phyloP scores from a whole-genome alignment of 2,888 invertebrate genomes.

The Phengaris alcon region DNA sequence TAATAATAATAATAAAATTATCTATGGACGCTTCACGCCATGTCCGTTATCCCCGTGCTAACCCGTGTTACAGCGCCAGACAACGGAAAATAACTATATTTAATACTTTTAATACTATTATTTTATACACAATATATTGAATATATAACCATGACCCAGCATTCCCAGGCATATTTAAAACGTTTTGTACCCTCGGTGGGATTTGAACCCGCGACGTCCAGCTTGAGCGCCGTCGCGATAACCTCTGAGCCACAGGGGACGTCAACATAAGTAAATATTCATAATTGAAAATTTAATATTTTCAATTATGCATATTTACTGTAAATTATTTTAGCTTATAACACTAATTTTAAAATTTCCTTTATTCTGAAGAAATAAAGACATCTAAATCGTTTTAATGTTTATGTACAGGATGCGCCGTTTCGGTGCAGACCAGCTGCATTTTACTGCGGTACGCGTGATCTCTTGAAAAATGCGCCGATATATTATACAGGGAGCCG shows the following conservation, averaged over 20 bases:
- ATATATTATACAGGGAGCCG: slow-evolving; percentile 31
- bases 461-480: slow-evolving; percentile 42
- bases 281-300: not conserved
- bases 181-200: too few species aligned
- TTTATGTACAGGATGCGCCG: slow-evolving; percentile 32
- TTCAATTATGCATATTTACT: not conserved
- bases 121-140: too few species aligned
- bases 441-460: slow-evolving; percentile 54
- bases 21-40: too few species aligned
- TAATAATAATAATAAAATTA: too few species aligned
- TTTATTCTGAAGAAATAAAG: not conserved
- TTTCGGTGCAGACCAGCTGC: slow-evolving; percentile 48
- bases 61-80: too few species aligned
- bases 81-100: too few species aligned
- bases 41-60: too few species aligned
- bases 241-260: not conserved
- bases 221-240: too few species aligned
- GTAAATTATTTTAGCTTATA: not conserved
- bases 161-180: too few species aligned
- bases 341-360: not conserved
- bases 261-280: not conserved
- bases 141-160: too few species aligned
- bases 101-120: too few species aligned
- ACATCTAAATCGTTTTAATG: slow-evolving; percentile 24
- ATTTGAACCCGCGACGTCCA: too few species aligned